phyloP scores from a whole-genome alignment of 1,140 invertebrate species.

The Antheraea pernyi region DNA sequence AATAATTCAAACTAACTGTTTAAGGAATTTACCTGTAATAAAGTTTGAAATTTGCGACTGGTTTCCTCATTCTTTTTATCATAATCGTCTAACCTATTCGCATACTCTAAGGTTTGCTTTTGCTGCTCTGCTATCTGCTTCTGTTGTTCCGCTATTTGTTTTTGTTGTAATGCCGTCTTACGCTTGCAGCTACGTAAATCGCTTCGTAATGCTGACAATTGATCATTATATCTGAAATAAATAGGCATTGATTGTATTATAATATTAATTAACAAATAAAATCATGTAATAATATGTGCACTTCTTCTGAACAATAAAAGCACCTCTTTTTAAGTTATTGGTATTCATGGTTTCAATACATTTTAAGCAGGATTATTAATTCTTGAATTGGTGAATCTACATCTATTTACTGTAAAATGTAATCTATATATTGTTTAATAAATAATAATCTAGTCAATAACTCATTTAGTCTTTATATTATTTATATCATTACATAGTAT shows the following conservation, averaged over 20 bases:
- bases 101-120: constrained; percentile 89
- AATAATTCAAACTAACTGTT: not conserved
- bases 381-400: too few relatives aligned
- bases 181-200: constrained; percentile 88
- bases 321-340: too few relatives aligned
- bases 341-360: too few relatives aligned
- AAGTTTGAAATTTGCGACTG: constrained; percentile 91
- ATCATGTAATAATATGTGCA: not conserved
- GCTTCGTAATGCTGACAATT: constrained; percentile 86
- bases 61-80: constrained; percentile 95
- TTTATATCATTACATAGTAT: too few relatives aligned
- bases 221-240: constrained; percentile 84
- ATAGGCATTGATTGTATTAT: not conserved
- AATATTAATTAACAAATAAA: not conserved
- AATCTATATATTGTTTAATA: too few relatives aligned
- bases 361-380: too few relatives aligned
- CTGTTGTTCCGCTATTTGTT: constrained; percentile 90
- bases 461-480: too few relatives aligned
- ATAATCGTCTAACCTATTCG: constrained; percentile 90
- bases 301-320: too few relatives aligned
- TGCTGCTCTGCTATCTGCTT: constrained; percentile 87
- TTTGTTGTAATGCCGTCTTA: constrained; percentile 90
- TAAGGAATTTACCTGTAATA: constrained; percentile 84
- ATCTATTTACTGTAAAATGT: too few relatives aligned
- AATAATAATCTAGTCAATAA: too few relatives aligned